These are phyloP conservation scores for Macroramphosus scolopax DNA, from an alignment of 2,797 vertebrate species.

Conservation along the genomic window DNA sequence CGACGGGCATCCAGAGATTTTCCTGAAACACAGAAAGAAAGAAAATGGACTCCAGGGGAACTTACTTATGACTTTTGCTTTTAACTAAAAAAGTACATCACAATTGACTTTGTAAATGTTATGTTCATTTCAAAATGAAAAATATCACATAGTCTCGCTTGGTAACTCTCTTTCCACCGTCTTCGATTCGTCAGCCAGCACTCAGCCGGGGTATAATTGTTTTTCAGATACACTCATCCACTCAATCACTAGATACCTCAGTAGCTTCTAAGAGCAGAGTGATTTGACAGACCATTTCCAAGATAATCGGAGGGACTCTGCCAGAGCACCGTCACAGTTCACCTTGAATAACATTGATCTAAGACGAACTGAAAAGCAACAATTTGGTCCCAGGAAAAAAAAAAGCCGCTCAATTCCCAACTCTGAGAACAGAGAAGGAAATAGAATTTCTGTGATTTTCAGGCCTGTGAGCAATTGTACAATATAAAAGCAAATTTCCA, in stretches of 20 bases:
- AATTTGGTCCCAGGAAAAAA: conserved; percentile 20
- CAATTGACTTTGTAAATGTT: no score
- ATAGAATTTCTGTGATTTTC: conserved; percentile 20
- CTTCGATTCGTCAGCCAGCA: conserved; percentile 37
- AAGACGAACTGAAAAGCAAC: conserved; percentile 30
- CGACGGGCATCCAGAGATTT: conserved; percentile 74
- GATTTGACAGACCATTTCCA: conserved; percentile 50
- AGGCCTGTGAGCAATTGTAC: conserved; percentile 5
- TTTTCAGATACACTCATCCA: conserved; percentile 37
- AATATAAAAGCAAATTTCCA: conserved; percentile 7
- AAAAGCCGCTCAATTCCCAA: conserved; percentile 26
- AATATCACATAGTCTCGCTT: no score
- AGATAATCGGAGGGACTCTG: conserved; percentile 38
- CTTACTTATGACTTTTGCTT: conserved; percentile 9
- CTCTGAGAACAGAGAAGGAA: conserved; percentile 1
- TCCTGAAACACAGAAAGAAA: conserved; percentile 63
- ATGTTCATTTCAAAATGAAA: no score
- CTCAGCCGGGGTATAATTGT: conserved; percentile 38
- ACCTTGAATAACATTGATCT: conserved; percentile 42
- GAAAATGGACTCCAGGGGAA: conserved; percentile 15
- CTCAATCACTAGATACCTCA: conserved; percentile 34
- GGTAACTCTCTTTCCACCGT: conserved; percentile 17
- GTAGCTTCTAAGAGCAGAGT: conserved; percentile 33
- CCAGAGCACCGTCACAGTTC: conserved; percentile 32
- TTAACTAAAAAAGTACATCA: conserved; percentile 3